Evolutionary conservation across 2,113 vertebrate species (phyloP).

Genomic region (Plotosus lineatus): DNA sequence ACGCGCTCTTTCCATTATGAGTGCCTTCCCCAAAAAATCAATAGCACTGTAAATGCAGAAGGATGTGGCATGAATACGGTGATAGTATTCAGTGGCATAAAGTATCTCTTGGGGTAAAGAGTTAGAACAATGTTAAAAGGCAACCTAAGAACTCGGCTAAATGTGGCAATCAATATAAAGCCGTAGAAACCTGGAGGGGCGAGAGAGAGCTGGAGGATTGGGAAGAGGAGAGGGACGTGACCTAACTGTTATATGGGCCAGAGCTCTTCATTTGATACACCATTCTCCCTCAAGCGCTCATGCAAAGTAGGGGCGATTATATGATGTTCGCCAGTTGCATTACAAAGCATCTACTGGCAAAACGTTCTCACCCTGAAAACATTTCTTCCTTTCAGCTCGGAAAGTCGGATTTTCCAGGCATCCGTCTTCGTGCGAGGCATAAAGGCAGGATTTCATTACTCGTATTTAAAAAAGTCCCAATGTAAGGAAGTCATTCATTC

Average conservation of each 20-base stretch:
- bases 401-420: constrained; percentile 23
- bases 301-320: constrained; percentile 48
- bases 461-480: too few species aligned
- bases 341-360: constrained; percentile 42
- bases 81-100: constrained; percentile 37
- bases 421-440: constrained; percentile 11
- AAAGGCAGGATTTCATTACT: too few species aligned
- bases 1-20: constrained; percentile 49
- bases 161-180: constrained; percentile 55
- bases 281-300: constrained; percentile 51
- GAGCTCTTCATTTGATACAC: constrained; percentile 48
- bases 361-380: constrained; percentile 45
- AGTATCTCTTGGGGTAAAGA: constrained; percentile 47
- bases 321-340: constrained; percentile 54
- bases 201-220: constrained; percentile 36
- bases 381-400: constrained; percentile 31
- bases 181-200: constrained; percentile 40
- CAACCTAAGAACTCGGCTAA: constrained; percentile 57
- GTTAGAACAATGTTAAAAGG: constrained; percentile 58
- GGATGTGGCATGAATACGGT: constrained; percentile 50
- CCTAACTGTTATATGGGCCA: constrained; percentile 52
- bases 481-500: too few species aligned
- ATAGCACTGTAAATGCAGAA: constrained; percentile 56
- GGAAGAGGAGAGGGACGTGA: constrained; percentile 44
- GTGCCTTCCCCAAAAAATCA: constrained; percentile 49